Base-by-base conservation (phyloP, 2,113 vertebrate species). In the Arvicanthis niloticus region DNA sequence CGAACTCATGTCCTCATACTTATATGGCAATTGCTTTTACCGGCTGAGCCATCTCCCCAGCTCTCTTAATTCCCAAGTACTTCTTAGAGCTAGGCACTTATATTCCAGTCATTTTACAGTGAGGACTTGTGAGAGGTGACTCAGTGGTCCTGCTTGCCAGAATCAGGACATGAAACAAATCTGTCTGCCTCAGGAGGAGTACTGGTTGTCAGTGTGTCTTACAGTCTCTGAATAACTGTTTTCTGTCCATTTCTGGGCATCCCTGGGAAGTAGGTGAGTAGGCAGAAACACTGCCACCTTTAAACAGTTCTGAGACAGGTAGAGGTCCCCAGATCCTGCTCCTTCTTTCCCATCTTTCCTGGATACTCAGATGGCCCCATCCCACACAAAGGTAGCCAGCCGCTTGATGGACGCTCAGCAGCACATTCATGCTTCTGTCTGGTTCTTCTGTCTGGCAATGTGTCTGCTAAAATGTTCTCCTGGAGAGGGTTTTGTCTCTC, bases 401-500 rank as follows among this genome's bases (percentile, higher is more conserved):
- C 0, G 0, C 68, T 70, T 65, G 65, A 16, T 62, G 26, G 65
- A 16, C 62, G 26, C 21, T 80, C 48, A 80, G 88, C 78, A 65
- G 84, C 70, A 56, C 73, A 62, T 5, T 13, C 92, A 21, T 88
- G 56, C 67, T 91, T 92, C 93, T 89, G 73, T 93, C 80, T 96
- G 84, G 29, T 76, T 68, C 60, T 92, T 91, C 93, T 91, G 75
- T 62, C 84, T 96, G 90, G 84, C n/a, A 53, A 45, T 73, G 26
- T 42, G 77, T 93, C 95, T 31, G 8, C 89, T 76, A 88, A 68
- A 96, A 51, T 88, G 56, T 91, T 93, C 48, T 97, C 48, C 91
- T 10, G 4, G 93, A 96, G 85, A 94, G 77, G 86, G 94, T 96
- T 96, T 95, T 97, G 85, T 91, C 81, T 96, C 73, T 96, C 96